Conservation (phyloP, 2,113 vertebrate species). For the Actinemys pallida region DNA sequence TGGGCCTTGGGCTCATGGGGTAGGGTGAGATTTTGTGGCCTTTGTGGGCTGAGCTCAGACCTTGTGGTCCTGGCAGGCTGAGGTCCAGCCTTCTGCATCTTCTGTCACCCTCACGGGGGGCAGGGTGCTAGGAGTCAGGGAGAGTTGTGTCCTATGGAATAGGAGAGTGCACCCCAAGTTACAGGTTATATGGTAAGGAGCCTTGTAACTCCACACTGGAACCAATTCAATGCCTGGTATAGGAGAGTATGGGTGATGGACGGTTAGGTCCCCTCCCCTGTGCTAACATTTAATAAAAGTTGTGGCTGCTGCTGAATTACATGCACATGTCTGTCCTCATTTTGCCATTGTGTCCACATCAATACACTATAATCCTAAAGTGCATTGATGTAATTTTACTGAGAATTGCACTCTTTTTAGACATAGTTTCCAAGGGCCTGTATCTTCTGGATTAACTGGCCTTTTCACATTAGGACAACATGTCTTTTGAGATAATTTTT, state of each 20-base stretch:
- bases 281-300: not conserved
- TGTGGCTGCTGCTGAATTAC: not conserved
- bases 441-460: not conserved
- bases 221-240: not conserved
- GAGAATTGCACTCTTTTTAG: not conserved
- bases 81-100: not conserved
- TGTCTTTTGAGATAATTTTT: not conserved
- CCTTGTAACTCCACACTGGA: not conserved
- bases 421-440: not conserved
- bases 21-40: no score
- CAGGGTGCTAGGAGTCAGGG: not conserved
- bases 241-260: not conserved
- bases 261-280: not conserved
- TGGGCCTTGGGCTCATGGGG: no score
- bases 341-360: not conserved
- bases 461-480: not conserved
- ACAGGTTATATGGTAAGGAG: not conserved
- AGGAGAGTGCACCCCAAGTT: not conserved
- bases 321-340: not conserved
- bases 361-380: not conserved
- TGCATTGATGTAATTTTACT: not conserved
- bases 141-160: not conserved
- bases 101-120: not conserved
- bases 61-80: not conserved
- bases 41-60: not conserved